phyloP scores from a whole-genome alignment of 1,140 invertebrate species.

The Drosophila sechellia region DNA sequence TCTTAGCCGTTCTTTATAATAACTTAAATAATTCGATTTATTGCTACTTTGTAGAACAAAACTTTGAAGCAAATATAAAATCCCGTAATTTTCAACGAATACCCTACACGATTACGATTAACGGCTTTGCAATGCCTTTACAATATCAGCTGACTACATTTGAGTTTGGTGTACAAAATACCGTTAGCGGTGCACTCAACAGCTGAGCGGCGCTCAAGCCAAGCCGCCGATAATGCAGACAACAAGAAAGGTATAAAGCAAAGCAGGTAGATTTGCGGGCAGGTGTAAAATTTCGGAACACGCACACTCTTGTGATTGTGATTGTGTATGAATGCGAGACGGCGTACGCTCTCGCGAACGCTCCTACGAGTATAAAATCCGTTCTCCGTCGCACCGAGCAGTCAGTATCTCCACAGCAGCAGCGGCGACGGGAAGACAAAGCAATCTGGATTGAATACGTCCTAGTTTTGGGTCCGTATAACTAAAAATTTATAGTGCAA shows the following conservation, averaged over 20 bases:
- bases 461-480: not conserved
- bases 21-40: no score
- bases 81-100: not conserved
- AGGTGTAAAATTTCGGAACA: conserved; percentile 30
- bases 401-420: conserved; percentile 9
- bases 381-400: conserved; percentile 8
- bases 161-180: not conserved
- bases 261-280: conserved; percentile 32
- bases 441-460: conserved; percentile 18
- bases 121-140: not conserved
- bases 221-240: conserved; percentile 1
- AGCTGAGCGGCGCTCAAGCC: conserved; percentile 4
- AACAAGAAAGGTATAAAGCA: not conserved
- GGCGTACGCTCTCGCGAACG: not conserved
- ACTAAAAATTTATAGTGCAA: conserved; percentile 38
- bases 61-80: no score
- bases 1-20: no score
- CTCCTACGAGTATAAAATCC: conserved; percentile 25
- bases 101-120: not conserved
- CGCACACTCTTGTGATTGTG: conserved; percentile 32
- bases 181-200: not conserved
- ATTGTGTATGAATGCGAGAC: conserved; percentile 29
- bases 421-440: conserved; percentile 1
- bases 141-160: not conserved
- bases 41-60: no score